A percentile compares a stretch with the other conserved stretches of the same genome.
Conservation (phyloP, 35 echinoderm and acorn worm genomes). For the Patiria miniata region DNA sequence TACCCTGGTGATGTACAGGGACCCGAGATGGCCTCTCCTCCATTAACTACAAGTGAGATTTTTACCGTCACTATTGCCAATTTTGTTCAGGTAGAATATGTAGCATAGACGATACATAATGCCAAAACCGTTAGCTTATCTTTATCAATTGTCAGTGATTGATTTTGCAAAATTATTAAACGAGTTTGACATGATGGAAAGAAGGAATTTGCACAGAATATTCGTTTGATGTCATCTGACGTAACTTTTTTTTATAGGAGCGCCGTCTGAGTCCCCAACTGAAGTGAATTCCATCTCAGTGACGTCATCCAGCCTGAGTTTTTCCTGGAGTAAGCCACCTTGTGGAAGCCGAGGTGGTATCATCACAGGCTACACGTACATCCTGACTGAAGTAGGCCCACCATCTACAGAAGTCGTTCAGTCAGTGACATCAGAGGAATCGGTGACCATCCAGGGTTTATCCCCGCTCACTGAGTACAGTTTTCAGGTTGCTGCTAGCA, state of each 20-base stretch:
- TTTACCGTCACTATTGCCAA: too few relatives aligned
- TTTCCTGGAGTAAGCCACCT: constrained; percentile 10
- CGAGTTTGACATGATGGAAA: too few relatives aligned
- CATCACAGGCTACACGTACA: constrained; percentile 12
- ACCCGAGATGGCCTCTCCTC: too few relatives aligned
- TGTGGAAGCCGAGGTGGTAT: constrained; percentile 4
- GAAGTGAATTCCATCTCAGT: neutral
- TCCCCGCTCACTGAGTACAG: constrained; percentile 15
- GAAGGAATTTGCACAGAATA: too few relatives aligned
- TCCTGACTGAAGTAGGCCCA: neutral
- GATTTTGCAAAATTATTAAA: too few relatives aligned
- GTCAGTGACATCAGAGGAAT: neutral
- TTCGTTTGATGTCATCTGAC: too few relatives aligned
- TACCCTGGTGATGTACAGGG: too few relatives aligned
- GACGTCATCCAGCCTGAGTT: neutral
- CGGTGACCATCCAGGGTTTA: constrained; percentile 3
- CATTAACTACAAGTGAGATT: too few relatives aligned
- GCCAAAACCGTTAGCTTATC: too few relatives aligned
- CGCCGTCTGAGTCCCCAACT: constrained; percentile 18
- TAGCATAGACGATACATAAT: too few relatives aligned
- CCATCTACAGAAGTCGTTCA: neutral
- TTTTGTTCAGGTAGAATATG: too few relatives aligned
- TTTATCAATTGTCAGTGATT: too few relatives aligned
- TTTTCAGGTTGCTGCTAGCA: constrained; percentile 18
- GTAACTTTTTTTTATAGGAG: neutral